These are phyloP conservation scores for Oxycera nigricornis DNA, from an alignment of 2,888 invertebrate genomes.

Conservation along the genomic window DNA sequence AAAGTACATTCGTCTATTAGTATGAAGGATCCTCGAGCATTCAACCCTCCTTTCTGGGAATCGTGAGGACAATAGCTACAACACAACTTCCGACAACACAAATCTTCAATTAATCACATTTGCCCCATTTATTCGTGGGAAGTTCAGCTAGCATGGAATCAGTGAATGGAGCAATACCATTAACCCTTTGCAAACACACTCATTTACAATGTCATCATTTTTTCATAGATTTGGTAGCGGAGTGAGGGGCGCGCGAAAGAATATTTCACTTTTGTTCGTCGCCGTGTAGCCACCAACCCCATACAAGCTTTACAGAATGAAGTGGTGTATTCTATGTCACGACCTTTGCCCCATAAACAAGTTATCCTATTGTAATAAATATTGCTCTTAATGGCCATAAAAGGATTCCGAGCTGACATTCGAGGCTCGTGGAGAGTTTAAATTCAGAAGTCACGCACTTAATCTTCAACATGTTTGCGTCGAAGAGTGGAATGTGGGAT, in stretches of 20 bases:
- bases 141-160: not conserved
- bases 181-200: slow-evolving; percentile 35
- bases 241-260: not conserved
- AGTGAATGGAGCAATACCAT: not conserved
- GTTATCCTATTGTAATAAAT: slow-evolving; percentile 33
- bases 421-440: slow-evolving; percentile 12
- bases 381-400: slow-evolving; percentile 32
- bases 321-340: not conserved
- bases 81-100: slow-evolving; percentile 32
- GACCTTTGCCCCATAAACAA: slow-evolving; percentile 35
- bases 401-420: slow-evolving; percentile 15
- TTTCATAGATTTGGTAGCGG: slow-evolving; percentile 5
- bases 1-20: too few species aligned
- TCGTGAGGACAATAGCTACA: not conserved
- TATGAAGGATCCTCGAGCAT: not conserved
- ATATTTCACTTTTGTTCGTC: not conserved
- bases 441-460: slow-evolving; percentile 38
- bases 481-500: slow-evolving; percentile 32
- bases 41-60: not conserved
- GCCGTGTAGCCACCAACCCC: not conserved
- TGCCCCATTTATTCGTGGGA: slow-evolving; percentile 15
- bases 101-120: slow-evolving; percentile 38
- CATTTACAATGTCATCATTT: slow-evolving; percentile 32
- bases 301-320: not conserved
- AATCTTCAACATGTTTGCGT: slow-evolving; percentile 33